Base-by-base conservation (phyloP, 2,888 invertebrate species). In the Teleogryllus oceanicus region DNA sequence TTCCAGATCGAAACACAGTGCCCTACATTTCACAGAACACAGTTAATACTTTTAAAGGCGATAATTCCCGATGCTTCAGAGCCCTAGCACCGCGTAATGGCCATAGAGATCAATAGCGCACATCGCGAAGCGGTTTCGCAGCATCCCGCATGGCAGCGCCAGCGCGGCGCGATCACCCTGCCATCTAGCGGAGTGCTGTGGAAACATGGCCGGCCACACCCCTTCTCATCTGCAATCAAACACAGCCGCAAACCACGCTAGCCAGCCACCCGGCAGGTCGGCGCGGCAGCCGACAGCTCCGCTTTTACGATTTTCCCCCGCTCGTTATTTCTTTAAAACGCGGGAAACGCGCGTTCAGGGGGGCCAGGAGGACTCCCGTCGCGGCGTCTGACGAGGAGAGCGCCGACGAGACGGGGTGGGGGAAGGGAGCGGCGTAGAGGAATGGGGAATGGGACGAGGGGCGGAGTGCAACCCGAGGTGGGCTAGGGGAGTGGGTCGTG, bases 191-290 rank as follows among this genome's bases (percentile, higher is more conserved):
- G 62, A 62, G 16, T 3, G n/a, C n/a, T n/a, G 13, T n/a, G 16
- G n/a, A 62, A 62, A 62, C 62, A n/a, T 5, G 62, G 13, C n/a
- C 62, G n/a, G 62, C 62, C 62, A 62, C 62, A 62, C 62, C 62
- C 62, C 62, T 62, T 62, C 62, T 62, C 62, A 62, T 62, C 62
- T 62, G 62, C 62, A 62, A 62, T 62, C 62, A 62, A 62, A n/a
- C 62, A 62, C 16, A 62, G 62, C 62, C 62, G 62, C 62, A 62
- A 62, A 62, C 62, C 62, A 62, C 62, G n/a, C 62, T n/a, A 62
- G 62, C 62, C 12, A 13, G 62, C 62, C 13, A 3, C 13, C 62
- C 62, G 16, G 62, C 62, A 18, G 13, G 78, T 13, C 78, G 78
- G 20, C 49, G 50, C 20, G 78, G 1, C 78, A 2, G 24, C 18